Base-by-base conservation (phyloP, 2,888 invertebrate species). In the Rutpela maculata region DNA sequence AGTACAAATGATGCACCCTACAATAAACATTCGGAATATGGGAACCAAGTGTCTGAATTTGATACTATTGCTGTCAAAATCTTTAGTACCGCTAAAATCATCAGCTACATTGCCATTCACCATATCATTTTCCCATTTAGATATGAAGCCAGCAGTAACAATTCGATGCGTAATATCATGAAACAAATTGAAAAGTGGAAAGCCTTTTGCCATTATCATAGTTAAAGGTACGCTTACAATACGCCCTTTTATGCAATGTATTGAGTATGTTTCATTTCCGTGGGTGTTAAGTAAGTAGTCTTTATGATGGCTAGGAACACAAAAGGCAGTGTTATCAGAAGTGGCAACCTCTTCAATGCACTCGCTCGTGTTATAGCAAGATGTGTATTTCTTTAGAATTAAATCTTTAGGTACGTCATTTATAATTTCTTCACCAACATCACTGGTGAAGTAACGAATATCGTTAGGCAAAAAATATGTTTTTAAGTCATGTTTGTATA, bases 401-500 rank as follows among this genome's bases (percentile, higher is more conserved):
- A 60, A 11, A 7, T 17, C 9, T 38, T 18, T 38, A 43, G 59
- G 59, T 6, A 70, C 43, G 9, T 35, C 70, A 22, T 60, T 18
- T 35, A 35, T 35, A 35, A 35, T 35, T 12, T 43, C n/a, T 0
- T 10, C 11, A n/a, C 56, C 19, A 60, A 18, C 9, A n/a, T 43
- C 60, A 18, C 60, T 43, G 7, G 18, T 18, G n/a, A 70, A 70
- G n/a, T 35, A 22, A 4, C 38, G 22, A 12, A 22, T 9, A 15
- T 38, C 11, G 31, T 70, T 70, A 17, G 43, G 19, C 43, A 60
- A 60, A 65, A 74, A 62, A 72, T 70, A 56, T 17, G 76, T 73
- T 1, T 73, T 74, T 63, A 80, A 62, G 12, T 78, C 74, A 12
- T 76, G 3, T 17, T 63, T 17, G 59, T 78, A 75, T 15, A 80